Base-by-base conservation (phyloP, 2,797 vertebrate genomes). In the Odontamblyopus rebecca region DNA sequence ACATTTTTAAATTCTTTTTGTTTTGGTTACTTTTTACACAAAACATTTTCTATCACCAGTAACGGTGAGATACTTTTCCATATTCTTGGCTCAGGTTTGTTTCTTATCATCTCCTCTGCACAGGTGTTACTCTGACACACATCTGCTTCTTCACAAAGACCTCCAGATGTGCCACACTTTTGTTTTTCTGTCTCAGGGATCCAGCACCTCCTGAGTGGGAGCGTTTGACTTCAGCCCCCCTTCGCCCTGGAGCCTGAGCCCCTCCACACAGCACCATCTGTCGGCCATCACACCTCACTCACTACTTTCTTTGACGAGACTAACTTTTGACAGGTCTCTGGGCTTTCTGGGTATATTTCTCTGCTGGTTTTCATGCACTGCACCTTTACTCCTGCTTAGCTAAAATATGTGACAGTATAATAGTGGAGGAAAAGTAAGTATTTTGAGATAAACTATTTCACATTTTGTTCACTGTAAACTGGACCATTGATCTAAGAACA, bases 71-170 rank as follows among this genome's bases (percentile, higher is more conserved):
- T 16, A 27, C 27, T 29, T 29, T 59, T 59, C 27, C 5, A 60
- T 48, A 5, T 71, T 30, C 29, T n/a, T 29, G 85, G 82, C 88
- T 88, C 87, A 85, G 79, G 83, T 79, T 86, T 91, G 85, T 79
- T 85, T 75, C 82, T 85, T 88, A 90, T 92, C 92, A 91, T 79
- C 72, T 81, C 83, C 78, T 71, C 76, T 27, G 79, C 79, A 82
- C 91, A 92, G 88, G 89, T 93, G 93, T 86, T 82, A 74, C 76
- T 70, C 67, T 80, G 67, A 76, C 71, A 77, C 83, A 80, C 90
- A 93, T 86, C 87, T 90, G 91, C 13, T 80, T 81, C 87, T 90
- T 93, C 89, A 90, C 87, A 93, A 89, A 89, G 85, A 87, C 59
- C 72, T 78, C 90, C 92, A 93, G 92, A 90, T 92, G 92, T 90